Evolutionary conservation across 2,797 vertebrate species (phyloP), one percentile per base, ranked within the genome.

Genomic region (Propithecus deckenii): DNA sequence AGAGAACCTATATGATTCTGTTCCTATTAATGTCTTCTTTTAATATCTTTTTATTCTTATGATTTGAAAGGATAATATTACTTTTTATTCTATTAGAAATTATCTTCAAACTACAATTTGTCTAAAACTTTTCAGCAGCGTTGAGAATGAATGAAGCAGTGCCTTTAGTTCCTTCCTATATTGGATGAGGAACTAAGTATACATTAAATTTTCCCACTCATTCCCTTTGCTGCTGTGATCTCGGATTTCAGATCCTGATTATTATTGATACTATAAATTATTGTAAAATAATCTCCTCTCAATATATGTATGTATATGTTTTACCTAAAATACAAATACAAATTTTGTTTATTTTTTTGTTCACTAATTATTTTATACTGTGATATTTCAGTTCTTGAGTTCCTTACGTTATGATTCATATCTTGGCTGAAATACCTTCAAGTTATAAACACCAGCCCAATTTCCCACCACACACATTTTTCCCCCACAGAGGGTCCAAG

Each of bases 41-140:
- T 0, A 78, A 22, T 22, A 17, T 41, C 14, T 71, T 48, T 59
- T 83, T 86, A 63, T 61, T 55, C 89, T 97, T 55, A 75, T 63
- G 3, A 75, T 71, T 93, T 80, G 52, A 86, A 78, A 86, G 13
- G 22, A 80, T 43, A 80, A 18, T 22, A 61, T 55, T 80, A 12
- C 10, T 75, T 96, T 67, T 74, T 65, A 93, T 86, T 86, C 17
- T 48, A 69, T 59, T 81, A 52, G 38, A 90, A 89, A 87, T 52
- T 41, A 93, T 65, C 32, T 88, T 91, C 48, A 92, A 80, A 12
- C 55, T 90, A 67, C 17, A 79, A 48, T 79, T 92, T 71, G n/a
- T 84, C 69, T 89, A 94, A 95, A 65, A 65, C 11, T 63, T 83
- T 87, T 72, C 17, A 78, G 86, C 46, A 38, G 25, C 23, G 2